A percentile compares a stretch with the other conserved stretches of the same genome.
Evolutionary conservation across 2,113 vertebrate genomes (phyloP).

Genomic region (Eulemur macaco): DNA sequence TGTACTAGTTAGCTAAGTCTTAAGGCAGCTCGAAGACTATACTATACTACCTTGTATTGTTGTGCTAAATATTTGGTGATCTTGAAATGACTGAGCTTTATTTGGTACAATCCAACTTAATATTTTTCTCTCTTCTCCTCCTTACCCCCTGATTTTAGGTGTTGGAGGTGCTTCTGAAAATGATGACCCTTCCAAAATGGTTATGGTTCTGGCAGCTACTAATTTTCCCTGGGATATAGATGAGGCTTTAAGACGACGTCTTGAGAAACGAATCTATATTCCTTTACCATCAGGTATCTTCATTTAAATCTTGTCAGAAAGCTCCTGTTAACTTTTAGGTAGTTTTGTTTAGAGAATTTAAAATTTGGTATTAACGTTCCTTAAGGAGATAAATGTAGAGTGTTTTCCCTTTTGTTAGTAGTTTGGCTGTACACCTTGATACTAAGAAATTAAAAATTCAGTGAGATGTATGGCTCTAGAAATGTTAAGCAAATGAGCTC

Average conservation of each 20-base stretch:
- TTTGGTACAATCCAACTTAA: neutral
- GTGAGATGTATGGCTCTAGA: neutral
- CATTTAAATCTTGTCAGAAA: neutral
- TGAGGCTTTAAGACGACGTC: constrained; percentile 94
- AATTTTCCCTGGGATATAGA: constrained; percentile 99
- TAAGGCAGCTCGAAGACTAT: neutral
- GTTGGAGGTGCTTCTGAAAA: constrained; percentile 96
- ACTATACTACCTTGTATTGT: neutral
- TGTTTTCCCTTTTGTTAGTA: neutral
- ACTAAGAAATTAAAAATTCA: neutral
- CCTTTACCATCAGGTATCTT: constrained; percentile 95
- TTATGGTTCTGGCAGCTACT: constrained; percentile 98
- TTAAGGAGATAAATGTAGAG: neutral
- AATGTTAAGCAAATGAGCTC: neutral
- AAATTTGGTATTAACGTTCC: neutral
- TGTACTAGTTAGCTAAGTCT: neutral
- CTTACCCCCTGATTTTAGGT: constrained; percentile 83
- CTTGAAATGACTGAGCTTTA: constrained; percentile 1
- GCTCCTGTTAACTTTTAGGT: neutral
- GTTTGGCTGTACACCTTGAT: neutral
- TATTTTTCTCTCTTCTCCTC: neutral
- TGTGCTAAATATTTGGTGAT: neutral
- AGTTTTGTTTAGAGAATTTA: neutral
- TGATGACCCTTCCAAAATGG: constrained; percentile 98
- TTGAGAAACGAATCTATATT: constrained; percentile 99